Conservation (phyloP, 2,113 vertebrate species). For the Pyrgilauda ruficollis region DNA sequence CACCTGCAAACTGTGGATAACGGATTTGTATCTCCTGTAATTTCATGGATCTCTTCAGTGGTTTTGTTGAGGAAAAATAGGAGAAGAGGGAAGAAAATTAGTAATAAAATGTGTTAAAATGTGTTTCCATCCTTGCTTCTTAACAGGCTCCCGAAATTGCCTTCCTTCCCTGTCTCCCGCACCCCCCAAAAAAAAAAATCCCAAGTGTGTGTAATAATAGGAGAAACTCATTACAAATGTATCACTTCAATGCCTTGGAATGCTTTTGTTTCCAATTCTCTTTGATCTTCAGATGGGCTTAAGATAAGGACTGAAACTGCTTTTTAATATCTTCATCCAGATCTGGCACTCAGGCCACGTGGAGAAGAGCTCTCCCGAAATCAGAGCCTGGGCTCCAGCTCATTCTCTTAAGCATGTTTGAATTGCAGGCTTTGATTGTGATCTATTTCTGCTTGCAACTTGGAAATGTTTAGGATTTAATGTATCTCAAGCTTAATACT, state of each 20-base stretch:
- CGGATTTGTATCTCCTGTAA: constrained; percentile 64
- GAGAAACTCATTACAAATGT: constrained; percentile 13
- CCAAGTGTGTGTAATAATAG: neutral
- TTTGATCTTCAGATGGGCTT: constrained; percentile 47
- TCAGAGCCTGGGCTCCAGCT: neutral
- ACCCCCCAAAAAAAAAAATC: neutral
- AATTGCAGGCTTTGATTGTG: constrained; percentile 10
- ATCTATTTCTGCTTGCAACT: constrained; percentile 26
- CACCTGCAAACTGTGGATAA: constrained; percentile 73
- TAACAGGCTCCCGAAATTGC: neutral
- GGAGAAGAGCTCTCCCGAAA: neutral
- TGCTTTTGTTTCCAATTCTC: constrained; percentile 12
- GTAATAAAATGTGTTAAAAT: constrained; percentile 21
- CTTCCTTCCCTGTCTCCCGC: too few species aligned
- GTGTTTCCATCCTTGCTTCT: neutral
- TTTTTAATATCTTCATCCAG: neutral
- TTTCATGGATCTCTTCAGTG: constrained; percentile 58
- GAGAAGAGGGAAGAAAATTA: neutral
- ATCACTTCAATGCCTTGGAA: neutral
- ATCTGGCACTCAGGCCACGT: neutral
- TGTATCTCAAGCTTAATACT: neutral
- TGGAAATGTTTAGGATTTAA: constrained; percentile 49
- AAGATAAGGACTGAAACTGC: neutral
- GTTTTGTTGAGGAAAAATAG: constrained; percentile 10
- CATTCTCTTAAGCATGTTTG: neutral